Base-by-base conservation (phyloP, 2,888 invertebrate genomes). In the Bellardia pandia region DNA sequence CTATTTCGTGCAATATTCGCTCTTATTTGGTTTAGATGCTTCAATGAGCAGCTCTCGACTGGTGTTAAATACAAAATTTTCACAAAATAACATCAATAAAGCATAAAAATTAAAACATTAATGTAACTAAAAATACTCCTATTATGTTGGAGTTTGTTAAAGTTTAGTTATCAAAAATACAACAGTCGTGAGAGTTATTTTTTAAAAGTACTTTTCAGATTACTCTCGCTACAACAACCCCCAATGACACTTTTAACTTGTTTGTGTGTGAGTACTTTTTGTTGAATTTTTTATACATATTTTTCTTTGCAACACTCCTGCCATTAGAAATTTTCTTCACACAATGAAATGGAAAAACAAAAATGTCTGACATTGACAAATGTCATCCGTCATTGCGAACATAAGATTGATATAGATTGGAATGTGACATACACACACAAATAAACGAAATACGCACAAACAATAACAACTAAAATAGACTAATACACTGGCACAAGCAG, bases 351-450 rank as follows among this genome's bases (percentile, higher is more conserved):
- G 90, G 91, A 90, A 92, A 91, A 92, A 93, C 93, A 92, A 93
- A 93, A 93, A 93, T 92, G 93, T 92, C 93, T 93, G 93, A 93
- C 94, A 93, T 93, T 93, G 93, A 93, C 93, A 93, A 93, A 93
- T 93, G 92, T 91, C 93, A 93, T 94, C 93, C 93, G 93, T 93
- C 93, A 93, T 93, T 94, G 93, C 92, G 92, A 93, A 93, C 93
- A 93, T 91, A 93, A 94, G 93, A 93, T 93, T 94, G 94, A 93
- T 93, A 93, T 93, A 93, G 93, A 94, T 93, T 93, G 93, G 92
- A 93, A 93, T 93, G 93, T 93, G 93, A 93, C 93, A 92, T 91
- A 93, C 92, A 92, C 91, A 92, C 90, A 91, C 91, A 90, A 91
- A 91, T 48, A 33, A 3, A 3, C 69, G 23, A 23, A 64, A 77